Conservation (phyloP, 2,888 invertebrate species). For the Ormyrus thymus region DNA sequence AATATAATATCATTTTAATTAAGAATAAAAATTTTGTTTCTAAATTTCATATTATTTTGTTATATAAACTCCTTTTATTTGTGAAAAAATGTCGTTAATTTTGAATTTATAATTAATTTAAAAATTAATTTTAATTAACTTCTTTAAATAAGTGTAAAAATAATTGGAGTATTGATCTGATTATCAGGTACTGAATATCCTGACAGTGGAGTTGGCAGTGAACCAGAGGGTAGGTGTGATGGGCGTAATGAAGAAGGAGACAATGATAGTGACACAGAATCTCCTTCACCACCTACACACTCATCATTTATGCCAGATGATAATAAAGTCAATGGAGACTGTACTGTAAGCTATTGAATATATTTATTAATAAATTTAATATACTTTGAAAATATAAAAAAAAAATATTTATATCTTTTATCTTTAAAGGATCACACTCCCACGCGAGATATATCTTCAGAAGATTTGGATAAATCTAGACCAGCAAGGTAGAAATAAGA, state of each 20-base stretch:
- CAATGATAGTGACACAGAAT: conserved; percentile 70
- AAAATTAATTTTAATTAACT: too few relatives aligned
- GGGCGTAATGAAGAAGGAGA: conserved; percentile 77
- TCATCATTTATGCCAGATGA: conserved; percentile 62
- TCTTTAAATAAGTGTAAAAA: too few relatives aligned
- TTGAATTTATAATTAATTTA: conserved; percentile 3
- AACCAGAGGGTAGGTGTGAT: conserved; percentile 75
- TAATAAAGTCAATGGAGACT: conserved; percentile 74
- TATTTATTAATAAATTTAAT: conserved; percentile 24
- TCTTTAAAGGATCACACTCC: conserved; percentile 66
- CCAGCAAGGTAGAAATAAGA: conserved; percentile 68
- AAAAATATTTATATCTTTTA: conserved; percentile 6
- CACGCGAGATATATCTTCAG: conserved; percentile 67
- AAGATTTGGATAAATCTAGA: conserved; percentile 69
- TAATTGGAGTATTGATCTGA: conserved; percentile 2
- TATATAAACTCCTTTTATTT: background rate
- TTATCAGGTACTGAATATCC: conserved; percentile 75
- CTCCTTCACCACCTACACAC: conserved; percentile 63
- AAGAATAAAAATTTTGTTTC: background rate
- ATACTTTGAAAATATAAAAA: conserved; percentile 15
- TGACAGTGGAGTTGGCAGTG: conserved; percentile 78
- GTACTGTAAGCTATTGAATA: conserved; percentile 61
- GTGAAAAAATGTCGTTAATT: background rate
- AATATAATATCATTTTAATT: conserved; percentile 6
- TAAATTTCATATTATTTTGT: too few relatives aligned